A percentile compares a stretch with the other conserved stretches of the same genome.
Evolutionary conservation across 1,140 invertebrate species (phyloP).

Genomic region (Brachionus paranguensis): DNA sequence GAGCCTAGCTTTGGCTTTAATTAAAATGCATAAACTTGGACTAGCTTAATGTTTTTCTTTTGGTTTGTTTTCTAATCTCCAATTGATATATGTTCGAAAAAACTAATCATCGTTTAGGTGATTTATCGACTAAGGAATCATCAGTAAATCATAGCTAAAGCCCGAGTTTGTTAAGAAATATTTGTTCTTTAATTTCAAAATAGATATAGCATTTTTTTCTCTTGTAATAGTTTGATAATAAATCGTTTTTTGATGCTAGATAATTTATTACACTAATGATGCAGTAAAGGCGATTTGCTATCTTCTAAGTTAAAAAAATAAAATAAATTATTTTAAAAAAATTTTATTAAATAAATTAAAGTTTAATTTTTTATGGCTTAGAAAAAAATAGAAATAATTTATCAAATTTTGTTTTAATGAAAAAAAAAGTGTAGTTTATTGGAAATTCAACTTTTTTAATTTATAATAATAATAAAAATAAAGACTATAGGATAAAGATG

Average conservation of each 20-base stretch:
- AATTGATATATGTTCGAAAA: background rate
- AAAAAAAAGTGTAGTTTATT: too few relatives aligned
- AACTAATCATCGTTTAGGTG: conserved; percentile 10
- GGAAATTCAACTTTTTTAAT: too few relatives aligned
- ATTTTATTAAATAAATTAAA: too few relatives aligned
- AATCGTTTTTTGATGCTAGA: conserved; percentile 16
- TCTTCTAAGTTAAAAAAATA: background rate
- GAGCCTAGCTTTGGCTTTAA: background rate
- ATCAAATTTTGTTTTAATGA: too few relatives aligned
- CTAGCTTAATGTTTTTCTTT: background rate
- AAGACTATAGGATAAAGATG: too few relatives aligned
- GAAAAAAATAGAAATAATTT: too few relatives aligned
- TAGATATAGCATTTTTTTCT: background rate
- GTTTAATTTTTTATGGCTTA: too few relatives aligned
- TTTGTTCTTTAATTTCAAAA: background rate
- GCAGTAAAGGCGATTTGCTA: background rate
- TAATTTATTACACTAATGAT: background rate
- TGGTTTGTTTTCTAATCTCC: background rate
- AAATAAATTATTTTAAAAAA: background rate
- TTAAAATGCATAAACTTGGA: background rate
- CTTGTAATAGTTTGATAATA: background rate
- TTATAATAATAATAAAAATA: too few relatives aligned
- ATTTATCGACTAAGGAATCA: conserved; percentile 14
- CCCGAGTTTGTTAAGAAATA: background rate
- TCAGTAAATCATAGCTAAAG: background rate